Percentiles rank a stretch among this genome's conserved stretches.
Evolutionary conservation across 2,797 vertebrate genomes (phyloP).

Genomic region (Spinus olivaceus): DNA sequence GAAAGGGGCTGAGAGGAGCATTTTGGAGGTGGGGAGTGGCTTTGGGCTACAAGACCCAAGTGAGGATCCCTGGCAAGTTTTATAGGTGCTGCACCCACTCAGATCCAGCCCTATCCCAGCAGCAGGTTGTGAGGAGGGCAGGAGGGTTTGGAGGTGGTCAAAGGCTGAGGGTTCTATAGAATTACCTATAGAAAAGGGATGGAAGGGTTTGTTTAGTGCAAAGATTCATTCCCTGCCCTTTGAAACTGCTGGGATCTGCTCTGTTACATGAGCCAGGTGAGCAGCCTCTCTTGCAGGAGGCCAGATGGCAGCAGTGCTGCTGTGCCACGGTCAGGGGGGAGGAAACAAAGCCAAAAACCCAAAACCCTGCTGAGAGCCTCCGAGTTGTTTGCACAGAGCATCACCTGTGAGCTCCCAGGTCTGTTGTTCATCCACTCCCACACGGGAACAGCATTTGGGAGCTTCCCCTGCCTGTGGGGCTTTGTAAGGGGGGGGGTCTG

Average conservation of each 20-base stretch:
- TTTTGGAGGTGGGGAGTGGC: neutral
- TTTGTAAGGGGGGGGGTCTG: neutral
- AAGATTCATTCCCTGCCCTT: neutral
- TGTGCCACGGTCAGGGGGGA: neutral
- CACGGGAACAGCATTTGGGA: fast-evolving
- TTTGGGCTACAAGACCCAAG: neutral
- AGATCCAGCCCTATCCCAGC: neutral
- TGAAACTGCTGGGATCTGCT: neutral
- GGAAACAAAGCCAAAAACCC: neutral
- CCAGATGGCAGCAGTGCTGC: neutral
- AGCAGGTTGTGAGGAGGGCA: neutral
- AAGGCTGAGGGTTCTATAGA: neutral
- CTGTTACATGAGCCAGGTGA: neutral
- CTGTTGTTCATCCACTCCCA: neutral
- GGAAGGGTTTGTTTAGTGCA: neutral
- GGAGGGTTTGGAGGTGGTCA: neutral
- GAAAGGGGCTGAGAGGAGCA: neutral
- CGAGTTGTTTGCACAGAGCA: fast-evolving
- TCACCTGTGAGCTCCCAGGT: neutral
- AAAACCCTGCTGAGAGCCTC: neutral
- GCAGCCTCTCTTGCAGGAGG: neutral
- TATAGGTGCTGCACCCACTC: fast-evolving
- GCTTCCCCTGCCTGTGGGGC: fast-evolving
- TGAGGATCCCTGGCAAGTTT: neutral
- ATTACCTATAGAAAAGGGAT: neutral